Conservation (phyloP, 2,888 invertebrate genomes). For the Zhuqinia jingwanae region DNA sequence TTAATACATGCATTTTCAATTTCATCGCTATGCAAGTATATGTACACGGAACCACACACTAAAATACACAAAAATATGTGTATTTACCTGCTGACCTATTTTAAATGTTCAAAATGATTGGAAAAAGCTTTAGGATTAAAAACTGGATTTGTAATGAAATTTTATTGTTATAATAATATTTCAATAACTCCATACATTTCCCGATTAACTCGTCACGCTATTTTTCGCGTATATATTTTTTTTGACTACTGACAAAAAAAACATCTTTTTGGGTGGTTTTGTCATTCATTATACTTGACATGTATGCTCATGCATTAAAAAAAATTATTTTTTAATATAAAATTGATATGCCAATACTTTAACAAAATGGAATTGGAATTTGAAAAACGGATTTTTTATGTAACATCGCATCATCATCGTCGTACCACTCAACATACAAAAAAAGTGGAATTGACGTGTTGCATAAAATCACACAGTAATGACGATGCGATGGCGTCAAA, state of each 20-base stretch:
- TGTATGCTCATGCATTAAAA: slow-evolving; percentile 8
- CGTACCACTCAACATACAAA: too few relatives aligned
- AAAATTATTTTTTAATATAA: not conserved
- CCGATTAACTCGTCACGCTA: slow-evolving; percentile 19
- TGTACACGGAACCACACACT: too few relatives aligned
- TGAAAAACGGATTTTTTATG: too few relatives aligned
- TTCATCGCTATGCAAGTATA: not conserved
- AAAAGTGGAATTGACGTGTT: too few relatives aligned
- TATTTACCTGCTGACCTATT: slow-evolving; percentile 41
- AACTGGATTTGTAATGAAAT: slow-evolving; percentile 11
- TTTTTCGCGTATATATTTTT: not conserved
- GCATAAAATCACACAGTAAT: too few relatives aligned
- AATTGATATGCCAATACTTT: too few relatives aligned
- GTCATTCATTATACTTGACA: not conserved
- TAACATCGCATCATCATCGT: too few relatives aligned
- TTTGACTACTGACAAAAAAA: not conserved
- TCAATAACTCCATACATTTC: slow-evolving; percentile 35
- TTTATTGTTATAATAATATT: slow-evolving; percentile 8
- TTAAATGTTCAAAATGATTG: not conserved
- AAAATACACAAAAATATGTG: too few relatives aligned
- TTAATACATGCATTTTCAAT: not conserved
- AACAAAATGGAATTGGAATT: too few relatives aligned
- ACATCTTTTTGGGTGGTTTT: not conserved
- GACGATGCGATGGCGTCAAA: too few relatives aligned
- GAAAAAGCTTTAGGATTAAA: slow-evolving; percentile 8